These are phyloP conservation scores for Octopus bimaculoides DNA, from an alignment of 1,140 invertebrate species.

Conservation along the genomic window DNA sequence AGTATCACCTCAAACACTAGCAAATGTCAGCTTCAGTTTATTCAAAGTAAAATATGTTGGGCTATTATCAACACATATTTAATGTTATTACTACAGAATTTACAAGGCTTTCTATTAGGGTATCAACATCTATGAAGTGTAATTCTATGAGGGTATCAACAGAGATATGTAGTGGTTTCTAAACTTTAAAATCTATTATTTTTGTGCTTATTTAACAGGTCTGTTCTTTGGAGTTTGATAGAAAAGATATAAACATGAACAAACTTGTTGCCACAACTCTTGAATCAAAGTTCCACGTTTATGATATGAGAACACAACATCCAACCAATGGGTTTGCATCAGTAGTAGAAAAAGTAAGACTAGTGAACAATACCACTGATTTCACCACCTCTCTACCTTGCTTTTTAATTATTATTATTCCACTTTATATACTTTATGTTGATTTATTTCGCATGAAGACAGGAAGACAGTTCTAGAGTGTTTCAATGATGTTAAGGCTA, in stretches of 20 bases:
- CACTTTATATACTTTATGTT: background rate
- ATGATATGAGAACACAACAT: slow-evolving; percentile 85
- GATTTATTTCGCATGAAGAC: background rate
- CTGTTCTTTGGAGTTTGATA: slow-evolving; percentile 86
- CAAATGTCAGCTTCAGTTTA: too few relatives aligned
- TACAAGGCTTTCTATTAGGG: too few relatives aligned
- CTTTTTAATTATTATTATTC: background rate
- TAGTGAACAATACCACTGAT: background rate
- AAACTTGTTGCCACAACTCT: slow-evolving; percentile 89
- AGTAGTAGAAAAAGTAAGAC: slow-evolving; percentile 70
- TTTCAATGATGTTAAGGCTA: background rate
- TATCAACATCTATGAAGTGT: too few relatives aligned
- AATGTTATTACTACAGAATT: too few relatives aligned
- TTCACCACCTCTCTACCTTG: background rate
- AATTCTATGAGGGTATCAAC: too few relatives aligned
- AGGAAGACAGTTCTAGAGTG: background rate
- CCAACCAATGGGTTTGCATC: slow-evolving; percentile 81
- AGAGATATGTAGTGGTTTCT: too few relatives aligned
- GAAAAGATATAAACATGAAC: slow-evolving; percentile 93
- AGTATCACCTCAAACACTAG: too few relatives aligned
- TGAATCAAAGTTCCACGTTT: slow-evolving; percentile 89
- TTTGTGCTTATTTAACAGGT: slow-evolving; percentile 61
- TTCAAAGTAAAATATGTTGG: too few relatives aligned
- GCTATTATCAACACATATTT: too few relatives aligned
- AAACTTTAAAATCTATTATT: too few relatives aligned